Evolutionary conservation across 2,113 vertebrate genomes (phyloP), one percentile per base, ranked within the genome.

Genomic region (Ornithorhynchus anatinus): DNA sequence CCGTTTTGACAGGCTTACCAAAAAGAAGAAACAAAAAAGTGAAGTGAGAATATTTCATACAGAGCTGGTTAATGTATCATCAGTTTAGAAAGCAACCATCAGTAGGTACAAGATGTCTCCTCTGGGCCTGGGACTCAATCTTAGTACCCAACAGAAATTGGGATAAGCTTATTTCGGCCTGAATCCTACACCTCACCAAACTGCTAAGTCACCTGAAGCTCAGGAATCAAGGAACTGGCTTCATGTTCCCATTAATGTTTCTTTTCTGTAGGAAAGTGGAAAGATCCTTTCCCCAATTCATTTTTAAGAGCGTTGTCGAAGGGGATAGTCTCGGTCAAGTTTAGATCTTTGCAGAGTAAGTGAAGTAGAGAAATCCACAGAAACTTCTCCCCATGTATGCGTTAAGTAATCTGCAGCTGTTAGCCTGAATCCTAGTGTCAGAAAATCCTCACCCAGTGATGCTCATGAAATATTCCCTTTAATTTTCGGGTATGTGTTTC

Each of bases 391-490:
- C 84, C 23, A 13, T 62, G n/a, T 12, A 6, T 48, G 6, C 48
- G 25, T 58, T 37, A 36, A 20, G n/a, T 40, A 66, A 43, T 67
- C 73, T 68, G 32, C 38, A 23, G 23, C 17, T 60, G 78, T 79
- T 78, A 37, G 57, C 74, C 38, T 63, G 59, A 67, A 35, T 72
- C 57, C 48, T 67, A 58, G 23, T 48, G 51, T 64, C 68, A 69
- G 23, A 63, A 59, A 54, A 69, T 40, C 25, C 17, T 52, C 48
- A 36, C 11, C 62, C 22, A 27, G 20, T 69, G 44, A 19, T 75
- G 33, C 52, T 50, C 53, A 8, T 59, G 22, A 53, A 59, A n/a
- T 23, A 17, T 0, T 58, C 37, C 25, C 73, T 71, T 65, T 82
- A n/a, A n/a, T n/a, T n/a, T n/a, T n/a, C n/a, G n/a, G 20, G 71